These are phyloP conservation scores for Sinopyrophorus schimmeli DNA, from an alignment of 2,888 invertebrate genomes.

Conservation along the genomic window DNA sequence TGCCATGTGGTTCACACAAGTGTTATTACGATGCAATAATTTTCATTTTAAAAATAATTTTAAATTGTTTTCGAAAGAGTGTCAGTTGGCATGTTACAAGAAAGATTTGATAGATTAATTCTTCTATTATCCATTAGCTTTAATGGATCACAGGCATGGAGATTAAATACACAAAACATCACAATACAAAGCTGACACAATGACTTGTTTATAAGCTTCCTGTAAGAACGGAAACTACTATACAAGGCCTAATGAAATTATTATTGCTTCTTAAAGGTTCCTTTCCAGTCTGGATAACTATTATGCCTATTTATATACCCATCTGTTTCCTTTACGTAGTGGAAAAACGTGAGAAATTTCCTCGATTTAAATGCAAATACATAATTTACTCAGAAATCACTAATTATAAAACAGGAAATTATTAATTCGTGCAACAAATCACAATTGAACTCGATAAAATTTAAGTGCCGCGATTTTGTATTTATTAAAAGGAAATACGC, in stretches of 20 bases:
- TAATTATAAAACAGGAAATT: too few relatives aligned
- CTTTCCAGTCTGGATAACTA: slow-evolving; percentile 12
- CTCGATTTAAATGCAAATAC: too few relatives aligned
- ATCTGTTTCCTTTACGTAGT: background rate
- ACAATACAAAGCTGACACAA: slow-evolving; percentile 26
- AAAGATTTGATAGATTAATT: slow-evolving; percentile 6
- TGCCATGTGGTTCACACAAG: slow-evolving; percentile 19
- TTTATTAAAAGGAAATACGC: too few relatives aligned
- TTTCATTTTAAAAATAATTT: slow-evolving; percentile 8
- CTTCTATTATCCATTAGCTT: slow-evolving; percentile 7
- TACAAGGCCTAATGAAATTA: slow-evolving; percentile 26
- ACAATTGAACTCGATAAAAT: too few relatives aligned
- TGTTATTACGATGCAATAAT: slow-evolving; percentile 4
- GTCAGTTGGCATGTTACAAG: background rate
- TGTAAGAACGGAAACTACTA: slow-evolving; percentile 24
- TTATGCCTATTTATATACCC: slow-evolving; percentile 7
- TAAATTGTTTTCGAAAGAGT: too few relatives aligned
- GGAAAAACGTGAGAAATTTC: slow-evolving; percentile 9
- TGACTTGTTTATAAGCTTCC: slow-evolving; percentile 32
- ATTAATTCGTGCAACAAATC: too few relatives aligned
- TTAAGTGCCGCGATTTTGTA: too few relatives aligned
- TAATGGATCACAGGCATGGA: slow-evolving; percentile 4
- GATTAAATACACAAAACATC: slow-evolving; percentile 6
- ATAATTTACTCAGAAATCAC: too few relatives aligned
- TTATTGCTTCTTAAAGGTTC: slow-evolving; percentile 22